Evolutionary conservation across 2,113 vertebrate genomes (phyloP), one percentile per base, ranked within the genome.

Genomic region (Platycercus adscitus): DNA sequence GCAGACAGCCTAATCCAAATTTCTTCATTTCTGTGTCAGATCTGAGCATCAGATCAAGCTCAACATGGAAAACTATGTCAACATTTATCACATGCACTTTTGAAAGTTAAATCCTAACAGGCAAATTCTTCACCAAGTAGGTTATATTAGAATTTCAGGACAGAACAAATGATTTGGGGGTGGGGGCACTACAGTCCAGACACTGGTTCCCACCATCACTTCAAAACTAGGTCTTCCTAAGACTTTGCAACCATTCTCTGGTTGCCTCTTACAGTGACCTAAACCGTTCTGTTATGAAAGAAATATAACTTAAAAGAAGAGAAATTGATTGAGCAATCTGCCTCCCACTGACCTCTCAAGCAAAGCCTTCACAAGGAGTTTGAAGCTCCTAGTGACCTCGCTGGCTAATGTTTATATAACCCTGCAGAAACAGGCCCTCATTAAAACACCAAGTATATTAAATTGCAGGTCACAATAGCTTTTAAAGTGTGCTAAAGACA

Each of bases 201-300:
- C 70, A 83, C 52, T 79, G 80, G 75, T 81, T 96, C 83, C 53
- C 63, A 80, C 78, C 70, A 85, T 93, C 66, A 76, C 31, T 96
- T 92, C 88, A 77, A 95, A 96, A 96, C 97, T 84, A 96, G 50
- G 55, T 94, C 56, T 91, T 83, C 58, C 19, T 47, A 95, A 94
- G 94, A 72, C 37, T 96, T 91, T 49, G 61, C 72, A 91, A 68
- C 75, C 80, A 69, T 88, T 76, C 63, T 86, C 43, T 81, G 31
- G 24, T 91, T 91, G 31, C 31, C 55, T 81, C 26, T 81, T 85
- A 56, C 78, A 92, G 73, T 91, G 86, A 86, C 55, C 71, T 86
- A 83, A 95, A 78, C 47, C 83, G 58, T 72, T 91, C 37, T 91
- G 70, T 88, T 90, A 81, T 79, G 71, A 96, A 96, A 96, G 4